Conservation (phyloP, 2,113 vertebrate genomes). For the Dryoscopus gambensis region DNA sequence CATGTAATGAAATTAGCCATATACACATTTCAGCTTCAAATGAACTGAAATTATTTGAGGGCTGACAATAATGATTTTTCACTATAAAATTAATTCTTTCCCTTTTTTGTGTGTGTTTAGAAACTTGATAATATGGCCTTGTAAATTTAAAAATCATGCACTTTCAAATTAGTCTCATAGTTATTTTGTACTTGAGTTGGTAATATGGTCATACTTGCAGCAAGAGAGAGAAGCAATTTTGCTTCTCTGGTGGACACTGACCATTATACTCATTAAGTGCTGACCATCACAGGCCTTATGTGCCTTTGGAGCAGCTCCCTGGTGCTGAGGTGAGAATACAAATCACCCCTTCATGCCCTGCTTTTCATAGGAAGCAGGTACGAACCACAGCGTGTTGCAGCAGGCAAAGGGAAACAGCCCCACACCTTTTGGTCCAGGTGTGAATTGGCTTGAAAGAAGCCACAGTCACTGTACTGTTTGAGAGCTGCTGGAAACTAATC, state of each 20-base stretch:
- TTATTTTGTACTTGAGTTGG: background rate
- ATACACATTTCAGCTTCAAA: background rate
- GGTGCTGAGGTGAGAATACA: background rate
- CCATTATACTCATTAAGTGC: no score
- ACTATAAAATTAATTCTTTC: background rate
- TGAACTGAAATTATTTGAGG: background rate
- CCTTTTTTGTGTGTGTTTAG: background rate
- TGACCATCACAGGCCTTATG: background rate
- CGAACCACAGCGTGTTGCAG: background rate
- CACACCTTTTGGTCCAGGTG: background rate
- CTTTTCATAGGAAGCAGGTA: background rate
- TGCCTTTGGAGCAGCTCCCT: background rate
- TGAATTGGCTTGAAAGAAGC: background rate
- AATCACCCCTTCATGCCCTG: background rate
- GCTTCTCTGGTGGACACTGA: background rate
- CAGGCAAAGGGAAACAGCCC: background rate
- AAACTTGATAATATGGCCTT: background rate
- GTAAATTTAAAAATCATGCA: background rate
- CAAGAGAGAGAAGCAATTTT: background rate
- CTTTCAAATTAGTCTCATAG: background rate
- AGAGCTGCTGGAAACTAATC: background rate
- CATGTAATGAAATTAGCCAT: background rate
- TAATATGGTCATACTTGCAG: background rate
- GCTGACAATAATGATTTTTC: background rate
- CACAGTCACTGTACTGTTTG: background rate